Base-by-base conservation (phyloP, 2,888 invertebrate species). In the Chaitophorus viminalis region DNA sequence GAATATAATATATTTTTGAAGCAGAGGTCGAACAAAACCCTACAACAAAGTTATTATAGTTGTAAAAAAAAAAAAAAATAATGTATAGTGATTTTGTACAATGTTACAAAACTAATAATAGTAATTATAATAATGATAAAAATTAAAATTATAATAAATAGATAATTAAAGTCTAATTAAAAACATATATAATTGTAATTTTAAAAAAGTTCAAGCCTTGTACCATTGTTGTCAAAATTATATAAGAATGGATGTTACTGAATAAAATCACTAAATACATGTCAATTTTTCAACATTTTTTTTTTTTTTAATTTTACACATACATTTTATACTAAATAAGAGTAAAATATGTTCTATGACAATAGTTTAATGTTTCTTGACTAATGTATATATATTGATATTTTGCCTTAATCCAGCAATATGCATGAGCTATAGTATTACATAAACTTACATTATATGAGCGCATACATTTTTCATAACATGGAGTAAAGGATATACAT, bases 71-170 rank as follows among this genome's bases (percentile, higher is more conserved):
- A 68, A 78, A 68, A 81, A 68, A 70, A 31, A 82, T 70, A 46
- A 82, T 52, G 21, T 72, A 82, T 72, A 82, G 52, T 82, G 82
- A 82, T 82, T 82, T 72, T 82, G 65, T 81, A 81, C 81, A 81
- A 70, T 70, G 52, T 82, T 54, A 82, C 31, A 82, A 82, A 72
- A 82, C 31, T 31, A 70, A 81, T 65, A 68, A 79, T 79, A 18
- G 18, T 77, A n/a, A 65, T 33, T 3, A 70, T 39, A 39, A 39
- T 39, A 39, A 8, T 39, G 11, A 39, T 39, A 14, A 70, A 17
- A 31, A 70, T 31, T 29, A 82, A 46, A 81, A 81, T 70, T n/a
- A 25, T 78, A 39, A 65, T 36, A 36, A 70, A 70, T 70, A 70
- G 65, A 79, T 79, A 79, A 79, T 79, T 36, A 79, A 70, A 72